Evolutionary conservation across 2,113 vertebrate species (phyloP).

Genomic region (Clinocottus analis): DNA sequence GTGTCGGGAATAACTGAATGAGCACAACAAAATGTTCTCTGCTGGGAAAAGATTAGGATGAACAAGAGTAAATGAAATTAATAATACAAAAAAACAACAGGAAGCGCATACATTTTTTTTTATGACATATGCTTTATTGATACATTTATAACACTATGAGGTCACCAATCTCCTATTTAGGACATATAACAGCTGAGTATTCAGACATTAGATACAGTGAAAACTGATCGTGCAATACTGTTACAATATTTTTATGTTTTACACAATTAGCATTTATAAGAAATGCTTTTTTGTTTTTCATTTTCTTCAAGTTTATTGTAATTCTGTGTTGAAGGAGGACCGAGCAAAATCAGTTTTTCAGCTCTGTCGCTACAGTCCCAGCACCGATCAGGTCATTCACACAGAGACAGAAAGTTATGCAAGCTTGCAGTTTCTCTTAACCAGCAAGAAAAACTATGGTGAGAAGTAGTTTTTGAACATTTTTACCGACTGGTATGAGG

Average conservation of each 20-base stretch:
- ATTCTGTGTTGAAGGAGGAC: too few species aligned
- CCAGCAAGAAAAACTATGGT: not conserved
- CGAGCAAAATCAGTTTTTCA: too few species aligned
- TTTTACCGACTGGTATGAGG: not conserved
- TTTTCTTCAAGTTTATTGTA: too few species aligned
- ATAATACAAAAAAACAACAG: not conserved
- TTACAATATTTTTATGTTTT: too few species aligned
- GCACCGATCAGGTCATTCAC: conserved; percentile 31
- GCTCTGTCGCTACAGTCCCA: conserved; percentile 18
- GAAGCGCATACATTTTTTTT: not conserved
- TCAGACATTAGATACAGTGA: too few species aligned
- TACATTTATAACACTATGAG: not conserved
- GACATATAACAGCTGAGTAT: conserved; percentile 5
- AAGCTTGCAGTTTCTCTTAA: not conserved
- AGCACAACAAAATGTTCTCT: not conserved
- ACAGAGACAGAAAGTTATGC: conserved; percentile 8
- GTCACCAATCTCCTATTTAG: not conserved
- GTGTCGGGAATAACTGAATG: conserved; percentile 27
- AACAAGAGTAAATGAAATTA: not conserved
- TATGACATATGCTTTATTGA: not conserved
- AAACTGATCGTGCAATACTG: too few species aligned
- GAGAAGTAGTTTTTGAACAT: not conserved
- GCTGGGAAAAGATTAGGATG: not conserved
- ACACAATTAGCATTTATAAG: too few species aligned
- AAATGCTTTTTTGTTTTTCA: too few species aligned